Evolutionary conservation across 1,140 invertebrate species (phyloP), one percentile per base, ranked within the genome.

Genomic region (Danaus plexippus): DNA sequence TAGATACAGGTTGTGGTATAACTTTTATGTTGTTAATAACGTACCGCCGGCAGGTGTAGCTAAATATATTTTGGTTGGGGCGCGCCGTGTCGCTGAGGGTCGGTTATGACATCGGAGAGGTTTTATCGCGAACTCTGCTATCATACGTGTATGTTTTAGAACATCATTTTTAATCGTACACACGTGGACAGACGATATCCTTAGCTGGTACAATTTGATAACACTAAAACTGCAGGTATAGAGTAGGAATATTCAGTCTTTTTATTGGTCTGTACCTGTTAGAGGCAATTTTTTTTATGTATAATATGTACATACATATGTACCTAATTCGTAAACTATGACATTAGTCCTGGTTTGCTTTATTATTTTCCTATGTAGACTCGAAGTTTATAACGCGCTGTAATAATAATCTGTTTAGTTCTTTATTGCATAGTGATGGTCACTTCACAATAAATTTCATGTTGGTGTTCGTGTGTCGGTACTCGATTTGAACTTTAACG

Each of bases 141-240:
- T 15, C 15, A 15, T 15, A 15, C 69, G 69, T 74, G 77, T 79
- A 79, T 83, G 77, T 74, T 77, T 79, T 76, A 77, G 70, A 75
- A 68, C 66, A 54, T 55, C 63, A 63, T 57, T 59, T 66, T 53
- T 71, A 66, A 70, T 73, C 66, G 62, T 57, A 63, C n/a, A n/a
- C n/a, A n/a, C 66, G 64, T 75, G 67, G 66, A 67, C 63, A 67
- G 66, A 63, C 54, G 63, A 62, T 61, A 63, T 73, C 74, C 71
- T 82, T 75, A 78, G 75, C 75, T 66, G 68, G 66, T 57, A 59
- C 63, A 70, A 68, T 79, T 76, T 77, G 79, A 67, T 15, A 15
- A 15, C 15, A 15, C 15, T 15, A 15, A 15, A 15, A 15, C 3
- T 1, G 3, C 59, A 52, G 59, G 60, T 61, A 55, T 54, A 46